phyloP scores from a whole-genome alignment of 2,888 invertebrate genomes.

The Brachyopa scutellaris region DNA sequence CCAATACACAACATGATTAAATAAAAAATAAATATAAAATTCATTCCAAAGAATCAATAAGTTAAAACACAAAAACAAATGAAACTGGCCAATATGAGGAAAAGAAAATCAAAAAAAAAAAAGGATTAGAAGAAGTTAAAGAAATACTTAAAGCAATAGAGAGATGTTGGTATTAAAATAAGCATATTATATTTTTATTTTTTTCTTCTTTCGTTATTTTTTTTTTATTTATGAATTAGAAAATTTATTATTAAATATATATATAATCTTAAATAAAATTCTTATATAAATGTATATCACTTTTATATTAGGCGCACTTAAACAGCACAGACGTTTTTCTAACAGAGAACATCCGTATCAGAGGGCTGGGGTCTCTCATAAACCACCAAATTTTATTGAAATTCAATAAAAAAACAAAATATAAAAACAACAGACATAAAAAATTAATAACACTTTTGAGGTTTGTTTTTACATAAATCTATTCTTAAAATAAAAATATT shows the following conservation, averaged over 20 bases:
- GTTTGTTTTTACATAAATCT: constrained; percentile 13
- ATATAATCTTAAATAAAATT: constrained; percentile 31
- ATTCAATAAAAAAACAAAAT: constrained; percentile 74
- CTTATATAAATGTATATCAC: constrained; percentile 58
- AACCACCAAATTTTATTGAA: constrained; percentile 80
- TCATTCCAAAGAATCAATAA: constrained; percentile 79
- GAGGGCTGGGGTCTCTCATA: constrained; percentile 93
- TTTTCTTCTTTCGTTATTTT: not conserved
- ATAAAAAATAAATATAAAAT: constrained; percentile 73
- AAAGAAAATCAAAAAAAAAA: constrained; percentile 73
- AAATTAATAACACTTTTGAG: constrained; percentile 28
- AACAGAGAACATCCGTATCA: constrained; percentile 97
- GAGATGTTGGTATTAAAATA: constrained; percentile 37
- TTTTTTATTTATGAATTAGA: constrained; percentile 26
- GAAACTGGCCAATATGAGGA: constrained; percentile 74
- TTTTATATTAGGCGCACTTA: constrained; percentile 81
- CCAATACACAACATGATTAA: constrained; percentile 46
- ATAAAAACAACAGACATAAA: constrained; percentile 1
- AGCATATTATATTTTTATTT: constrained; percentile 23
- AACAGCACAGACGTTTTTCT: constrained; percentile 92
- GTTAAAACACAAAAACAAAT: not conserved
- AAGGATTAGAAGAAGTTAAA: constrained; percentile 74
- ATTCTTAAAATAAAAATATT: constrained; percentile 31
- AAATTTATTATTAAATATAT: constrained; percentile 29
- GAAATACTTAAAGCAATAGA: constrained; percentile 54